Evolutionary conservation across 2,797 vertebrate species (phyloP), one percentile per base, ranked within the genome.

Genomic region (Malurus splendens): DNA sequence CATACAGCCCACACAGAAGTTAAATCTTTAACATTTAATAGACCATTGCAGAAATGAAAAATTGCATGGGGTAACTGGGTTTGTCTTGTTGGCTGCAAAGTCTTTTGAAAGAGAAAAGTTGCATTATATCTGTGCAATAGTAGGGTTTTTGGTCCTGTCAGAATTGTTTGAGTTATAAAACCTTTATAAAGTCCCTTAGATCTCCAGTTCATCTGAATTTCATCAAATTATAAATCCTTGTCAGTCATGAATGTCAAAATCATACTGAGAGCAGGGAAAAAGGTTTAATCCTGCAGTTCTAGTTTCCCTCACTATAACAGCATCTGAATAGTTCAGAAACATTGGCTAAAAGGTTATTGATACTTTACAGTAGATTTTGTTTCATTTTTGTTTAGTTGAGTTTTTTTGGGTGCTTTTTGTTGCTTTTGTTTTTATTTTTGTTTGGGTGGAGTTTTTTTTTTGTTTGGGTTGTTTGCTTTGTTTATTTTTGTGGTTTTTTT

Each of bases 391-490:
- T 52, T 78, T 57, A 27, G 2, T 27, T 50, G 6, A 2, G 6
- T 25, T n/a, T 50, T 39, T 20, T 8, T 6, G 4, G 11, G 20
- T 32, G 4, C 2, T 42, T 23, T 60, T 64, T 25, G 6, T 27
- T 24, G 10, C 18, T 42, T 44, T 44, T 45, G 22, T 0, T 33
- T 32, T 45, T 32, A 5, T 1, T 32, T 51, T 66, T 52, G 7
- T 20, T 67, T 28, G 10, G 9, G 2, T 15, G 3, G 6, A 3
- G 3, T 0, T 20, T 19, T n/a, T 20, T 19, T n/a, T 38, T 12
- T 42, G 13, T 12, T 47, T 24, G 23, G 12, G 24, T 45, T 45
- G 10, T 45, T 45, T 8, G 24, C 27, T 27, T 48, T n/a, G 18
- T 3, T 32, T 13, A 4, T 47, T 14, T 0, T 7, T 48, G 36